Evolutionary conservation across 2,113 vertebrate species (phyloP).

Genomic region (Falco punctatus): DNA sequence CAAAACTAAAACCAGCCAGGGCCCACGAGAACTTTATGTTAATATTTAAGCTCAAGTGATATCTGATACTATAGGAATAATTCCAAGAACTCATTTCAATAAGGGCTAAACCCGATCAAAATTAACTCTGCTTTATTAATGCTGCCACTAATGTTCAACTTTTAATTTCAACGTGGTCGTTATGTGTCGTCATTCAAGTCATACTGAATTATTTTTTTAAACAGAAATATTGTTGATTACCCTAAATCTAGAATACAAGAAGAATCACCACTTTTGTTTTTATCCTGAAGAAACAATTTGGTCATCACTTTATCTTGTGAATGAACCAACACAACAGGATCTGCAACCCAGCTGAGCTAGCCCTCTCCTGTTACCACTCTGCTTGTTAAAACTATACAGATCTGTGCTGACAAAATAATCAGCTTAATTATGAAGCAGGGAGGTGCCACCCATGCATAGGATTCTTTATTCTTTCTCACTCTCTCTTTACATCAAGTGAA

Average conservation of each 20-base stretch:
- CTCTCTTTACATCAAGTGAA: not conserved
- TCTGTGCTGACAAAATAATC: not conserved
- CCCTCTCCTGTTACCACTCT: not conserved
- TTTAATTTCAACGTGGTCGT: not conserved
- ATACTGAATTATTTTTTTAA: not conserved
- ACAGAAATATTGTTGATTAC: not conserved
- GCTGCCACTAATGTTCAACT: not conserved
- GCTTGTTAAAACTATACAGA: not conserved
- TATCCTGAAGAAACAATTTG: not conserved
- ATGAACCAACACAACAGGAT: not conserved
- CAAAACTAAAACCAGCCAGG: not conserved
- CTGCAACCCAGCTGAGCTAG: not conserved
- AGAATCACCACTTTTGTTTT: not conserved
- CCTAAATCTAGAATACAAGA: not conserved
- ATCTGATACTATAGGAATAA: not conserved
- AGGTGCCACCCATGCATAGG: not conserved
- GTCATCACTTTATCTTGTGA: not conserved
- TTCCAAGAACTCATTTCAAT: not conserved
- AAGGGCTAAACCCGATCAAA: not conserved
- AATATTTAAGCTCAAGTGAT: not conserved
- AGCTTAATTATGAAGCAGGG: not conserved
- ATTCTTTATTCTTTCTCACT: not conserved
- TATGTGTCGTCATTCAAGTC: not conserved
- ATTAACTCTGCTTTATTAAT: not conserved
- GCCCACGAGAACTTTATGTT: not conserved